Percentiles rank a stretch among this genome's conserved stretches.
Conservation (phyloP, 2,888 invertebrate genomes). For the Drosophila robusta region DNA sequence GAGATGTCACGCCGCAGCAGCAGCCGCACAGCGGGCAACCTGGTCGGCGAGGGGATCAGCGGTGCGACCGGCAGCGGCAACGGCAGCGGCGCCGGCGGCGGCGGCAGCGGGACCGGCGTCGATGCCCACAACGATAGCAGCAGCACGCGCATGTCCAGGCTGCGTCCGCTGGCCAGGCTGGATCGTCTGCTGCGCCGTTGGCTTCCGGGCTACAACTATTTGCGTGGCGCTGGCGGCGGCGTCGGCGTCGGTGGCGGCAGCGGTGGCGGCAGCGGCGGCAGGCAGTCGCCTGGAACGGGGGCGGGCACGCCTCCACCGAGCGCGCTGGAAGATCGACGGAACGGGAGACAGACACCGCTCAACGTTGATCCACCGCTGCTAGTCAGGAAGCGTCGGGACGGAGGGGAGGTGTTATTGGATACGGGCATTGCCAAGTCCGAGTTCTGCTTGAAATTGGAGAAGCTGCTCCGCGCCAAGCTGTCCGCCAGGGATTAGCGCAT, state of each 20-base stretch:
- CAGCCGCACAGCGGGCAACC: not conserved
- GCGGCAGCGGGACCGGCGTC: not conserved
- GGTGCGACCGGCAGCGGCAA: conserved; percentile 7
- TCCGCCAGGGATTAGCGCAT: conserved; percentile 24
- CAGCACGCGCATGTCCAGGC: conserved; percentile 1
- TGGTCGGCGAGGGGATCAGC: not conserved
- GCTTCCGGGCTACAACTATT: conserved; percentile 58
- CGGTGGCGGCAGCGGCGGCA: not conserved
- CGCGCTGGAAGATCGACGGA: not conserved
- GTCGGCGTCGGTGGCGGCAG: not conserved
- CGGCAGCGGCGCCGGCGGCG: not conserved
- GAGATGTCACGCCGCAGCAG: conserved; percentile 11
- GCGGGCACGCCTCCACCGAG: not conserved
- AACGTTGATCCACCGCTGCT: conserved; percentile 15
- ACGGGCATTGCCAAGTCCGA: conserved; percentile 67
- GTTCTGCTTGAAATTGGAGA: conserved; percentile 58
- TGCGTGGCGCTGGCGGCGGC: conserved; percentile 30
- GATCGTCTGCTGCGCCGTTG: conserved; percentile 64
- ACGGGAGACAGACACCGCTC: not conserved
- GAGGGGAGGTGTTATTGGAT: conserved; percentile 52
- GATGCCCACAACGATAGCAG: not conserved
- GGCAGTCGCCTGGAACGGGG: not conserved
- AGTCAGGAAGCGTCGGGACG: conserved; percentile 26
- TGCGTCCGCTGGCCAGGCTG: conserved; percentile 36
- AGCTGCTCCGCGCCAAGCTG: conserved; percentile 52